Conservation (phyloP, 2,797 vertebrate species). For the Otolemur crassicaudatus region DNA sequence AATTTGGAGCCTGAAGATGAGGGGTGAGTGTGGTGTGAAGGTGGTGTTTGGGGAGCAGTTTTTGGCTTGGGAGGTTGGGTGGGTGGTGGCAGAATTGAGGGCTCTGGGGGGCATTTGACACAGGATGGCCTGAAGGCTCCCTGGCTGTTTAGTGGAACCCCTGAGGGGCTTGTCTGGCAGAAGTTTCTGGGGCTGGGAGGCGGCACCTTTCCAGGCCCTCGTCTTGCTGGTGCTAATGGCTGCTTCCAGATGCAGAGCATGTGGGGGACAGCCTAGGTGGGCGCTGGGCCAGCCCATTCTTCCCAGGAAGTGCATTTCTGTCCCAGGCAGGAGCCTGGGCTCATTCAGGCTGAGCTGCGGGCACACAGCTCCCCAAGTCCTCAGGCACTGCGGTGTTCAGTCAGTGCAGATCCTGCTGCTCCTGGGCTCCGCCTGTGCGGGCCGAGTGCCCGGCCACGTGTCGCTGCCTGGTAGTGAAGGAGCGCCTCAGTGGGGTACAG, state of each 20-base stretch:
- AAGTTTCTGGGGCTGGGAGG: neutral
- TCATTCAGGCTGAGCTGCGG: neutral
- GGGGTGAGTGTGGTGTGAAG: neutral
- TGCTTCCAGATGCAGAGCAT: neutral
- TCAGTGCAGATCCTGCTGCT: neutral
- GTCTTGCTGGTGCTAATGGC: neutral
- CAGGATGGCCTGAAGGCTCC: neutral
- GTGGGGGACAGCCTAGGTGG: neutral
- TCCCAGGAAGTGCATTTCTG: neutral
- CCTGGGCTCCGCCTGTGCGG: neutral
- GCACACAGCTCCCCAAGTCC: neutral
- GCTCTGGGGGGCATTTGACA: neutral
- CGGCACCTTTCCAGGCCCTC: neutral
- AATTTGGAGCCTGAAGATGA: neutral
- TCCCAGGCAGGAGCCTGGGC: neutral
- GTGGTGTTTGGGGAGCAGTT: neutral
- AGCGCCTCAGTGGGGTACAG: neutral
- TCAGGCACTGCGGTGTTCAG: neutral
- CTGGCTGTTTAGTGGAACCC: neutral
- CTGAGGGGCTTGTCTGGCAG: neutral
- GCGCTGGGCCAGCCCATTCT: rapidly evolving
- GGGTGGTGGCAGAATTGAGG: neutral
- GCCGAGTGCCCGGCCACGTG: neutral
- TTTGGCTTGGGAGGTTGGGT: neutral
- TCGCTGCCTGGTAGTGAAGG: neutral